Percentiles rank a stretch among this genome's conserved stretches.
Evolutionary conservation across 1,140 invertebrate species (phyloP).

Genomic region (Drosophila kurseongensis): DNA sequence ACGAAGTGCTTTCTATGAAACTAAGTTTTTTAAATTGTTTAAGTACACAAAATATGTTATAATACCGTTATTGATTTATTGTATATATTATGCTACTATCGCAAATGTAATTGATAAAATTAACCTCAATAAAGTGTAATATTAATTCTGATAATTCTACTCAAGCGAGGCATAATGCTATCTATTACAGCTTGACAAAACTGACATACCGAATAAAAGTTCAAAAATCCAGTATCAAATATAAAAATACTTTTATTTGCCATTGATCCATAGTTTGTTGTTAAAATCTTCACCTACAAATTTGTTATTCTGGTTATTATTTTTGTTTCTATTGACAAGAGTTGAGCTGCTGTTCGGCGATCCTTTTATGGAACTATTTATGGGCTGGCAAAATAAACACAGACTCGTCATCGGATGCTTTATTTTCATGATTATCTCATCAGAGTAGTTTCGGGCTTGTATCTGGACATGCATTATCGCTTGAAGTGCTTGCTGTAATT

Average conservation of each 20-base stretch:
- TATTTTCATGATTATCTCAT: background rate
- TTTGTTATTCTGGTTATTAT: background rate
- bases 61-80: constrained; percentile 37
- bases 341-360: background rate
- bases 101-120: constrained; percentile 47
- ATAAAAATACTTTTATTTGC: background rate
- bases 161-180: background rate
- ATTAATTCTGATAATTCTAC: constrained; percentile 31
- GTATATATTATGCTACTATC: constrained; percentile 55
- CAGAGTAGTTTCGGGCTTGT: background rate
- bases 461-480: constrained; percentile 24
- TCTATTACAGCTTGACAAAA: background rate
- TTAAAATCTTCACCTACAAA: background rate
- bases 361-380: background rate
- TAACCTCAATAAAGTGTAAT: constrained; percentile 57
- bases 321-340: background rate
- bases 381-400: constrained; percentile 24
- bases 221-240: too few species aligned
- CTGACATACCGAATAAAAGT: background rate
- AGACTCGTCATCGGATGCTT: background rate
- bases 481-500: constrained; percentile 23
- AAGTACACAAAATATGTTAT: constrained; percentile 37
- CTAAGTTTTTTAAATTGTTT: constrained; percentile 41
- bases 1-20: constrained; percentile 43
- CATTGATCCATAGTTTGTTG: background rate